These are phyloP conservation scores for Bombus confusus DNA, from an alignment of 1,140 invertebrate genomes.

Conservation along the genomic window DNA sequence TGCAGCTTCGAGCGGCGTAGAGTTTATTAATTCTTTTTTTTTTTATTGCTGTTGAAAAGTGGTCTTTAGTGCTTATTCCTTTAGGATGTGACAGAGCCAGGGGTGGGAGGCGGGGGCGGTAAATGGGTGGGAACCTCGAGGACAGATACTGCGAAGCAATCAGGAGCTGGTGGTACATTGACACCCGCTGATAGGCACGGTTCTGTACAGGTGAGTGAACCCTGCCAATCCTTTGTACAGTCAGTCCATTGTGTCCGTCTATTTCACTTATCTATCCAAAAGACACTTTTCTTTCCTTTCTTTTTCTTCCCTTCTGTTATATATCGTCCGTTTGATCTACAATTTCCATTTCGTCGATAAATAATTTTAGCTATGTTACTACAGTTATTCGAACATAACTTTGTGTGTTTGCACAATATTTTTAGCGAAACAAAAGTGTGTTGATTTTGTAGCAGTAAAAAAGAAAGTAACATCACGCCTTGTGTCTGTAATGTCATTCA, in stretches of 20 bases:
- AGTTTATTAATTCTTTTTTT: background rate
- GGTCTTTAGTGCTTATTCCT: slow-evolving; percentile 80
- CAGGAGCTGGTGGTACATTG: slow-evolving; percentile 88
- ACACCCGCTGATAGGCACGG: slow-evolving; percentile 96
- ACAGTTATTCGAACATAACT: background rate
- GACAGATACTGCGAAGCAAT: slow-evolving; percentile 85
- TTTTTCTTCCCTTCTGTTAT: background rate
- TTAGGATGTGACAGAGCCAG: slow-evolving; percentile 82
- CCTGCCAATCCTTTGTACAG: slow-evolving; percentile 54
- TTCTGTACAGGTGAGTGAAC: slow-evolving; percentile 92
- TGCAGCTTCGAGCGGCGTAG: background rate
- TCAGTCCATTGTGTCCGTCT: slow-evolving; percentile 41
- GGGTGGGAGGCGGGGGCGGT: slow-evolving; percentile 83
- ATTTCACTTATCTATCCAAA: background rate
- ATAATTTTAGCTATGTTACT: background rate
- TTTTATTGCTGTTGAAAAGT: slow-evolving; percentile 67
- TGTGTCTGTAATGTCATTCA: background rate
- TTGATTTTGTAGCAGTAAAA: background rate
- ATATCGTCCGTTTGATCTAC: background rate
- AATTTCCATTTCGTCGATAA: background rate
- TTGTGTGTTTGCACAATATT: background rate
- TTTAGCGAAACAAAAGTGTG: background rate
- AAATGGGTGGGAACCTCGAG: slow-evolving; percentile 85
- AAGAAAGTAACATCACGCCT: background rate
- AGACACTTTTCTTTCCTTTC: slow-evolving; percentile 16